Evolutionary conservation across 2,888 invertebrate genomes (phyloP), one percentile per base, ranked within the genome.

Genomic region (Drosophila colorata): DNA sequence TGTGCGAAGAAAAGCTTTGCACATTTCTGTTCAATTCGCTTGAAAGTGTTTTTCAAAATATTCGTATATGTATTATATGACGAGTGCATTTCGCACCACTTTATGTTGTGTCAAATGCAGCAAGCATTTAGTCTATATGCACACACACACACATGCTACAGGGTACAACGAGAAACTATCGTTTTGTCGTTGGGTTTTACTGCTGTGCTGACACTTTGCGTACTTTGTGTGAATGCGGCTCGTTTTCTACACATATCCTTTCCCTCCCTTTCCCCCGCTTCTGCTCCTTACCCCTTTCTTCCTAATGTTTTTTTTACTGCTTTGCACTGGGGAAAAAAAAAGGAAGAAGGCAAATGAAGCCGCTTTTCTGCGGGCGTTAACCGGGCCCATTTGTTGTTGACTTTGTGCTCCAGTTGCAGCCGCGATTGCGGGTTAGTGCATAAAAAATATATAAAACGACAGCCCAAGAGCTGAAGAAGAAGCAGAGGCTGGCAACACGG

Each of bases 361-460:
- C 64, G 69, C 66, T 73, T 67, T 86, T 78, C 77, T 83, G 84
- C 87, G 83, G 83, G 84, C 83, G 81, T 87, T 87, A 81, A 74
- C 84, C 87, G 81, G 59, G 68, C 57, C 37, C 72, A 56, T 78
- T 87, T 84, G 79, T 76, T 87, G 87, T 84, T 84, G 79, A 81
- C 84, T 87, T 79, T 87, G 84, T 81, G 87, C 87, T 83, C 84
- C 76, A 86, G 87, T 83, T 83, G 79, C 77, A 64, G 60, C 69
- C 75, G 64, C 76, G 49, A 59, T 57, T 72, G 69, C 43, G 57
- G 75, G 41, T 61, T 58, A 58, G 46, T 49, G 63, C 49, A 67
- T 52, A 43, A 31, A 55, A 37, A 49, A 53, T 40, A 28, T 18
- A 23, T n/a, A n/a, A 47, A 28, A 44, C 6, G 1, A 33, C 13